A percentile compares a stretch with the other conserved stretches of the same genome.
These are phyloP conservation scores for Gymnocheta viridis DNA, from an alignment of 2,888 invertebrate species.

Conservation along the genomic window DNA sequence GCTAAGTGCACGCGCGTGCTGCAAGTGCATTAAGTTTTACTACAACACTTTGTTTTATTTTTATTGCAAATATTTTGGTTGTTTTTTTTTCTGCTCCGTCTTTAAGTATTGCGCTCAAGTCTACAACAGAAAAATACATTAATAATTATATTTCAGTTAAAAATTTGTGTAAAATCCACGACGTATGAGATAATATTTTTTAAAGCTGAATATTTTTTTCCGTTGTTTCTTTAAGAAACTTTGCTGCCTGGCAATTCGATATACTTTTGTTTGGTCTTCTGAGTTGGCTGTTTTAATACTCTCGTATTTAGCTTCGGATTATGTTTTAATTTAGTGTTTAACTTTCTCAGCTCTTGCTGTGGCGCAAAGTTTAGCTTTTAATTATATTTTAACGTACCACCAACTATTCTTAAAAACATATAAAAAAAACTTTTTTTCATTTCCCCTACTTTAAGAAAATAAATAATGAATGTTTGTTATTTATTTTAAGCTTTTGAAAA, in stretches of 20 bases:
- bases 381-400: constrained; percentile 64
- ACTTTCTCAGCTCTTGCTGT: constrained; percentile 5
- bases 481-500: background rate
- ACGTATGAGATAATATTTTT: background rate
- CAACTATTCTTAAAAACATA: background rate
- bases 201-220: background rate
- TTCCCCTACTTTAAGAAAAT: background rate
- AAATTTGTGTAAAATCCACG: constrained; percentile 8
- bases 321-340: constrained; percentile 71
- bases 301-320: constrained; percentile 35
- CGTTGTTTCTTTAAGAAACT: constrained; percentile 24
- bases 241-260: constrained; percentile 14
- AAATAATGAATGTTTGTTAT: background rate
- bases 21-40: constrained; percentile 62
- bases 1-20: constrained; percentile 64
- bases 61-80: constrained; percentile 23
- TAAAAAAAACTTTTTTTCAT: background rate
- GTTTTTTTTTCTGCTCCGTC: background rate
- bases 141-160: constrained; percentile 14
- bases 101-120: background rate
- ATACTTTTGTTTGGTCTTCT: background rate
- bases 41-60: constrained; percentile 37
- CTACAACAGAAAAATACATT: background rate
- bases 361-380: constrained; percentile 65
- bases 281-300: background rate